Conservation (phyloP, 2,113 vertebrate genomes). For the Atherinomorus stipes region DNA sequence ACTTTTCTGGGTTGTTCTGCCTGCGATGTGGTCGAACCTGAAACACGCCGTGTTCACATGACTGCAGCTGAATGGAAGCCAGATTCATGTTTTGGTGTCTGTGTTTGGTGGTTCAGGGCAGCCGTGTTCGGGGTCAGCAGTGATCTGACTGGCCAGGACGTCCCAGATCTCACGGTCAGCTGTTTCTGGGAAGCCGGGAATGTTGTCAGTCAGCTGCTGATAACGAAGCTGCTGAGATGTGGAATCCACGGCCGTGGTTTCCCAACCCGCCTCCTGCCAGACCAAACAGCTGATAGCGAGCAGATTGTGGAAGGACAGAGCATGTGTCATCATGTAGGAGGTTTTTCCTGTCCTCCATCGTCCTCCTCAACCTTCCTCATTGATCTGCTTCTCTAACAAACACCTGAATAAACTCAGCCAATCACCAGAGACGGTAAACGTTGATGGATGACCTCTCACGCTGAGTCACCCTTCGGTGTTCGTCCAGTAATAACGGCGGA, state of each 20-base stretch:
- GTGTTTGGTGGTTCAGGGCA: too few relatives aligned
- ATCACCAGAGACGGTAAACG: constrained; percentile 68
- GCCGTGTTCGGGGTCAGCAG: not conserved
- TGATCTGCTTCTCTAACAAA: constrained; percentile 71
- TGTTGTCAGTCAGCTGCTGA: not conserved
- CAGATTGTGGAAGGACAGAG: constrained; percentile 42
- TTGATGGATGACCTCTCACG: constrained; percentile 60
- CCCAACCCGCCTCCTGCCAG: not conserved
- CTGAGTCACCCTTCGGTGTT: too few relatives aligned
- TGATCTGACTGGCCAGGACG: not conserved
- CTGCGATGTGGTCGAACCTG: too few relatives aligned
- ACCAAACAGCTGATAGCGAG: constrained; percentile 50
- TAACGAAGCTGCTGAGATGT: constrained; percentile 38
- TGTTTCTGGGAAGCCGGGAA: constrained; percentile 23
- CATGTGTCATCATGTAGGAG: not conserved
- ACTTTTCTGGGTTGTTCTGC: too few relatives aligned
- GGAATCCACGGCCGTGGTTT: not conserved
- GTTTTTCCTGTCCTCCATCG: constrained; percentile 12
- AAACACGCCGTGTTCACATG: too few relatives aligned
- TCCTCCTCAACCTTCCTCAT: constrained; percentile 52
- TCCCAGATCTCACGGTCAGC: constrained; percentile 39
- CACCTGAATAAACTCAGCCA: constrained; percentile 75
- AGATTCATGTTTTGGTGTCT: too few relatives aligned
- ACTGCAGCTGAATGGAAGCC: not conserved
- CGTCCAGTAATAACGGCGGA: too few relatives aligned